These are phyloP conservation scores for Amblyraja radiata DNA, from an alignment of 2,797 vertebrate genomes.

Conservation along the genomic window DNA sequence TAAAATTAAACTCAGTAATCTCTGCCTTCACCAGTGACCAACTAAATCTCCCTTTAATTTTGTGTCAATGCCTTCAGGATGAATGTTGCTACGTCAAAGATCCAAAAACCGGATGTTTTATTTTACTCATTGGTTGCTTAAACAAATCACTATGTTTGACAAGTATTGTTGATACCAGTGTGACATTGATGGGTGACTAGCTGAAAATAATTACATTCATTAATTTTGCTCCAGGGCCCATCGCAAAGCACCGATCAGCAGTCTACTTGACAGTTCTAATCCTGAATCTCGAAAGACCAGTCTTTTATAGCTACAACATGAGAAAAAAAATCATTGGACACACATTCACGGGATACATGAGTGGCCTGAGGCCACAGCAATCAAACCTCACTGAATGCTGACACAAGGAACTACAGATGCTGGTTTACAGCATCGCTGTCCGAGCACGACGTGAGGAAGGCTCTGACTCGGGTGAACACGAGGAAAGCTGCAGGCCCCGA, in stretches of 20 bases:
- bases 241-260: not conserved
- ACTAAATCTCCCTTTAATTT: not conserved
- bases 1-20: not conserved
- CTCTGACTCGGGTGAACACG: too few species aligned
- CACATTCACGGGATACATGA: not conserved
- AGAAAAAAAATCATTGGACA: not conserved
- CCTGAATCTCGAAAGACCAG: not conserved
- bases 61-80: not conserved
- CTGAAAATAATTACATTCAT: not conserved
- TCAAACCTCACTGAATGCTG: too few species aligned
- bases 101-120: too few species aligned
- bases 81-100: not conserved
- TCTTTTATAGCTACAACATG: not conserved
- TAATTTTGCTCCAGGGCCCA: not conserved
- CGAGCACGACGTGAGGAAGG: too few species aligned
- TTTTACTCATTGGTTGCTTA: not conserved
- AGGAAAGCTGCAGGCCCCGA: too few species aligned
- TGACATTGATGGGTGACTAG: not conserved
- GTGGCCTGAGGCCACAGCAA: not conserved
- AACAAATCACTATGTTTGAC: not conserved
- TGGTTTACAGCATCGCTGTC: too few species aligned
- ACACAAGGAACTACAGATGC: too few species aligned
- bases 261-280: not conserved
- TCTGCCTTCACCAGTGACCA: not conserved
- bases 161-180: not conserved